Evolutionary conservation across 1,140 invertebrate genomes (phyloP).

Genomic region (Achatina immaculata): DNA sequence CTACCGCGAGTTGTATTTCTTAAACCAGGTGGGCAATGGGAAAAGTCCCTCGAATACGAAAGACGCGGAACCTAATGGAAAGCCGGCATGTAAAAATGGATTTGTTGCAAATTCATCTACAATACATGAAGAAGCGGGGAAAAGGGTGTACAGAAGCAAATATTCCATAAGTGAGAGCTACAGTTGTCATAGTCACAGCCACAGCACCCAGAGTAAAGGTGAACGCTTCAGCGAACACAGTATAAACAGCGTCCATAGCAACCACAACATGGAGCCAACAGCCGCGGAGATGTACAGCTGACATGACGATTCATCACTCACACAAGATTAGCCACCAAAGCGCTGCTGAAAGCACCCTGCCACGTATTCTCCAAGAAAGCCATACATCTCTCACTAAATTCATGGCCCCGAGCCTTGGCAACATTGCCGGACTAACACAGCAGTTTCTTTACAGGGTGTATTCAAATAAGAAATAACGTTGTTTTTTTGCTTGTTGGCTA

Average conservation of each 20-base stretch:
- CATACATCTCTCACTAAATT: too few species aligned
- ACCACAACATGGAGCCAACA: constrained; percentile 36
- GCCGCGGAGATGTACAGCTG: constrained; percentile 43
- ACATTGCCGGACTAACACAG: too few species aligned
- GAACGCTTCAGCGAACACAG: constrained; percentile 19
- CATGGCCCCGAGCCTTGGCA: too few species aligned
- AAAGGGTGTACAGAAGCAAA: constrained; percentile 18
- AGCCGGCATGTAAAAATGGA: constrained; percentile 21
- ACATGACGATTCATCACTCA: background rate
- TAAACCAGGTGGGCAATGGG: constrained; percentile 22
- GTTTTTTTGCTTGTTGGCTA: too few species aligned
- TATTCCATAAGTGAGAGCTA: constrained; percentile 28
- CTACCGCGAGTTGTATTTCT: constrained; percentile 37
- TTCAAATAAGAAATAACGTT: too few species aligned
- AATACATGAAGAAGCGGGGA: constrained; percentile 9
- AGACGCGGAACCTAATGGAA: background rate
- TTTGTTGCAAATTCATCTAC: background rate
- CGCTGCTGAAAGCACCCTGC: too few species aligned
- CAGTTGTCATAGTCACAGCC: constrained; percentile 27
- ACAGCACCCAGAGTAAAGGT: background rate
- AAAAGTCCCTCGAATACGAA: background rate
- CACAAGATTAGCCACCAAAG: background rate
- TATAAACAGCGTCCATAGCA: constrained; percentile 2
- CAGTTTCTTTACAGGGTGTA: too few species aligned
- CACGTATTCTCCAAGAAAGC: too few species aligned